Evolutionary conservation across 2,888 invertebrate genomes (phyloP), one percentile per base, ranked within the genome.

Genomic region (Dasypogon diadema): DNA sequence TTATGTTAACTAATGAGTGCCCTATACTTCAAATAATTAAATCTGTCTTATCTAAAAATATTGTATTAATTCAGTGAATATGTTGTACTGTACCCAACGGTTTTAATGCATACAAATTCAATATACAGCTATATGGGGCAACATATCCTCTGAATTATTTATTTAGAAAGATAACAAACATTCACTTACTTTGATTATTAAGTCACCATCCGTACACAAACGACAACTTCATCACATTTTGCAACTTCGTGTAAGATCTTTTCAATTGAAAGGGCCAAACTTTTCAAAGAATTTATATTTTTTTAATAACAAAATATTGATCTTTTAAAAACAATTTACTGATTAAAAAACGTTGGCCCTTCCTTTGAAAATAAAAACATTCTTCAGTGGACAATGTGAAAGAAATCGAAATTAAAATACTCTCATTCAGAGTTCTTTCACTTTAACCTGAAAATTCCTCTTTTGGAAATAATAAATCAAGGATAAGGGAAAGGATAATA

Each of bases 231-330:
- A 10, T 60, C 60, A 60, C 60, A 37, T 42, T 42, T 30, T 8
- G 4, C 30, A 30, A 30, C 30, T 58, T 30, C 58, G 14, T n/a
- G n/a, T 26, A 16, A 34, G 34, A 16, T 73, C 51, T 75, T 77
- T 77, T 56, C 75, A 77, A 77, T 77, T 51, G 77, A 77, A 77
- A 75, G 75, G 75, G 75, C 77, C 77, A 77, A 77, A 72, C 75
- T 42, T 60, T 63, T 73, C 26, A 2, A 22, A n/a, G 24, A 48
- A 48, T 60, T 63, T 63, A 63, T 30, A 56, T 34, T n/a, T n/a
- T n/a, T 73, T 24, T 56, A 58, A 74, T 26, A 46, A 65, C 14
- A 75, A 42, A 75, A 18, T 21, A 63, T 54, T 51, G 18, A 37
- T 48, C 54, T 21, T 55, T 46, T 14, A 46, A 16, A 24, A 46